A percentile compares a stretch with the other conserved stretches of the same genome.
These are phyloP conservation scores for Eilema caniola DNA, from an alignment of 2,888 invertebrate genomes.

Conservation along the genomic window DNA sequence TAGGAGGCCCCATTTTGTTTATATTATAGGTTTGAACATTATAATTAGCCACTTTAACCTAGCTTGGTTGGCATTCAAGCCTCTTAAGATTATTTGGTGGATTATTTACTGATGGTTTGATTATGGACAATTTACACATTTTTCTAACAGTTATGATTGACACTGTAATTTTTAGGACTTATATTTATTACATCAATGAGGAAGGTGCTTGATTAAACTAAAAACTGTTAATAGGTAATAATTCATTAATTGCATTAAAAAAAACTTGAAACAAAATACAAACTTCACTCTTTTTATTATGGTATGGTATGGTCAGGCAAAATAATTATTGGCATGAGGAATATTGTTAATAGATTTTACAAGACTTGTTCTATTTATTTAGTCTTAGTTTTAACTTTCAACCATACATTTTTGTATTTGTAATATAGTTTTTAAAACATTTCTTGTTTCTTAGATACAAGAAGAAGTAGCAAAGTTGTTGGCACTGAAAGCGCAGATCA, in stretches of 20 bases:
- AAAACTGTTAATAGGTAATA: neutral
- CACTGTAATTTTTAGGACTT: neutral
- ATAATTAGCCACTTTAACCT: neutral
- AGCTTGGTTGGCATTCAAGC: neutral
- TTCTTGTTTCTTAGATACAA: conserved; percentile 89
- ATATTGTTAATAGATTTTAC: neutral
- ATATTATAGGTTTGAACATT: neutral
- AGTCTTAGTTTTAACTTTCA: neutral
- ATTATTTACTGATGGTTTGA: no score
- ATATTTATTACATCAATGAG: neutral
- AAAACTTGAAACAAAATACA: neutral
- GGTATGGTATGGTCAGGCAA: no score
- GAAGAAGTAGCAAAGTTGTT: conserved; percentile 94
- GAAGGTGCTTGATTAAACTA: neutral
- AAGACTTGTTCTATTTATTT: neutral
- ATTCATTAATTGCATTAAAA: neutral
- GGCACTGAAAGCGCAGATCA: conserved; percentile 92
- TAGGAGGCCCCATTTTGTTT: neutral
- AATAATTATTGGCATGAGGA: neutral
- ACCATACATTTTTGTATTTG: neutral
- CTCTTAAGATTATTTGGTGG: neutral
- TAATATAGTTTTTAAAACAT: neutral
- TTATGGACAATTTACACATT: neutral
- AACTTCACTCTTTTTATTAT: neutral
- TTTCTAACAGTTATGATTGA: neutral